Evolutionary conservation across 1,140 invertebrate genomes (phyloP), one percentile per base, ranked within the genome.

Genomic region (Idris sp.): DNA sequence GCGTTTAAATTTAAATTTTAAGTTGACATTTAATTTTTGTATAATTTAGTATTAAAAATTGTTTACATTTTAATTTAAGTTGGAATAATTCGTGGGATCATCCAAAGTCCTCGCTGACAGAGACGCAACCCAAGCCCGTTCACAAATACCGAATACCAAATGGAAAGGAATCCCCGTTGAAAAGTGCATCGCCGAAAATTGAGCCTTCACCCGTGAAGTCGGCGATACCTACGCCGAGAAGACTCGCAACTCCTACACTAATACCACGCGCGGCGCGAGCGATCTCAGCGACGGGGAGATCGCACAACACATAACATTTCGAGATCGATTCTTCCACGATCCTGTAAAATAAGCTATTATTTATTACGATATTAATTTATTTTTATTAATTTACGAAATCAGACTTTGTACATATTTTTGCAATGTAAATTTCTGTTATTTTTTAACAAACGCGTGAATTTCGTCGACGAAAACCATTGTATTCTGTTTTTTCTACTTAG

Each of bases 21-120:
- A n/a, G n/a, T 22, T 6, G 6, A 22, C 19, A 2, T 4, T 4
- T 6, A 22, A 22, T 4, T 22, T 22, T 22, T 2, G 2, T 22
- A 22, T 22, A 22, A 22, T 22, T n/a, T n/a, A n/a, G n/a, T n/a
- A n/a, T n/a, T n/a, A n/a, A 22, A 22, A 22, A 22, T 22, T 4
- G 6, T 22, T 22, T 22, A 22, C 6, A 22, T 22, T 22, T 22
- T 6, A 48, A 33, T 81, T 82, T 2, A 76, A 86, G 84, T 79
- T 86, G 83, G 85, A 86, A 74, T 85, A 84, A 85, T 59, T 78
- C 81, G 30, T 81, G 79, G 81, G 78, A 80, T 58, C 77, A 75
- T 56, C 79, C 78, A 35, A 78, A 74, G 35, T 67, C 79, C 40
- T 68, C 75, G 22, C 40, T 76, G 38, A 73, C 64, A 36, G 81